These are phyloP conservation scores for Tribolium madens DNA, from an alignment of 1,140 invertebrate genomes.

Conservation along the genomic window DNA sequence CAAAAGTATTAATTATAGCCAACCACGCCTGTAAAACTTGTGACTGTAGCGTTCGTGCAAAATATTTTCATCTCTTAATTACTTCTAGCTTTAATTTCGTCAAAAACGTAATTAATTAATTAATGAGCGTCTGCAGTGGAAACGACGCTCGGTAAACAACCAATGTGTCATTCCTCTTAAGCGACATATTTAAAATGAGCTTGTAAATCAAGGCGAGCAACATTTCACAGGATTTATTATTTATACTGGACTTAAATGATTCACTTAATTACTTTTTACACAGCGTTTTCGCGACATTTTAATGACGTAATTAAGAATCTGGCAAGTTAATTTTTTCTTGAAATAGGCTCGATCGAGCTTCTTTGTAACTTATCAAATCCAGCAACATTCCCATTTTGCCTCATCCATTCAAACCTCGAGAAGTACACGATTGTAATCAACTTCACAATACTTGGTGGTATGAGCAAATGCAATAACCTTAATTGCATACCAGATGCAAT, in stretches of 20 bases:
- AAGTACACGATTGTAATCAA: conserved; percentile 38
- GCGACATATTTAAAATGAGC: neutral
- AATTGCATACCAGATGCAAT: conserved; percentile 40
- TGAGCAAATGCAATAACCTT: conserved; percentile 35
- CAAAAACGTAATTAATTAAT: conserved; percentile 6
- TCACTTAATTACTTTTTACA: conserved; percentile 18
- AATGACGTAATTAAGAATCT: neutral
- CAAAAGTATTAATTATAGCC: neutral
- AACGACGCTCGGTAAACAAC: conserved; percentile 1
- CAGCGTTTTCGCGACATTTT: conserved; percentile 3
- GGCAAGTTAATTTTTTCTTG: too few relatives aligned
- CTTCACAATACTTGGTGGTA: conserved; percentile 31
- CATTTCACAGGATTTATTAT: conserved; percentile 25
- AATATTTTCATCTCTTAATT: conserved; percentile 8
- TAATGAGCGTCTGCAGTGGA: neutral
- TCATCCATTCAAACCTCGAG: conserved; percentile 2
- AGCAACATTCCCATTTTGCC: neutral
- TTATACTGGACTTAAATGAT: conserved; percentile 15
- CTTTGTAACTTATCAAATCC: too few relatives aligned
- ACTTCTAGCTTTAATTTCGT: conserved; percentile 6
- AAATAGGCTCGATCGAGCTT: too few relatives aligned
- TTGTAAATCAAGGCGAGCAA: conserved; percentile 27
- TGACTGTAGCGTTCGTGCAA: neutral
- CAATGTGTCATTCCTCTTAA: neutral
- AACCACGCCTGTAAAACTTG: neutral